Percentiles rank a stretch among this genome's conserved stretches.
phyloP scores from a whole-genome alignment of 2,113 vertebrate species.

The Menidia beryllina region DNA sequence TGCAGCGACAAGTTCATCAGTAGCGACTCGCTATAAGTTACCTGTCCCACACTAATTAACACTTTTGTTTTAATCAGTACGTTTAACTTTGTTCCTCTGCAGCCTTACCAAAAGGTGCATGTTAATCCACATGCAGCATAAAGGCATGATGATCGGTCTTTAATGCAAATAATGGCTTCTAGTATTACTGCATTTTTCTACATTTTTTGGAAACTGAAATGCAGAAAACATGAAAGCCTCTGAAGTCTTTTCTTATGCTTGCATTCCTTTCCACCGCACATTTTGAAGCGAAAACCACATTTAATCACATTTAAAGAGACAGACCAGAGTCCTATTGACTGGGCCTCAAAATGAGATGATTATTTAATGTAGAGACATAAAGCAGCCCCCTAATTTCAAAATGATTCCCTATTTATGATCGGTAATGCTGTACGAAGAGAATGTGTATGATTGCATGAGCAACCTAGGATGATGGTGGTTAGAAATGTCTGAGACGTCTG shows the following conservation, averaged over 20 bases:
- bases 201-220: slow-evolving; percentile 48
- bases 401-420: slow-evolving; percentile 12
- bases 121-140: slow-evolving; percentile 84
- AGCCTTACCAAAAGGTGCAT: slow-evolving; percentile 80
- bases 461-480: neutral
- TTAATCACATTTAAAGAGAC: too few species aligned
- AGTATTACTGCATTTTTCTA: slow-evolving; percentile 59
- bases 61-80: slow-evolving; percentile 89
- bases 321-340: slow-evolving; percentile 12
- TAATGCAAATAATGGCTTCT: slow-evolving; percentile 67
- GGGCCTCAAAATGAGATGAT: slow-evolving; percentile 20
- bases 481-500: neutral
- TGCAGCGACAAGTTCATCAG: slow-evolving; percentile 80
- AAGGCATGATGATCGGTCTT: slow-evolving; percentile 77
- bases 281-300: slow-evolving; percentile 41
- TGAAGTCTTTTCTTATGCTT: slow-evolving; percentile 46
- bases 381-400: slow-evolving; percentile 1
- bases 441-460: slow-evolving; percentile 14
- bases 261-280: slow-evolving; percentile 17
- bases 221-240: slow-evolving; percentile 51
- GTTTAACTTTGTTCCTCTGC: slow-evolving; percentile 85
- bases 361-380: slow-evolving; percentile 23
- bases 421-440: neutral
- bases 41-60: slow-evolving; percentile 85
- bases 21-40: slow-evolving; percentile 76